phyloP scores from a whole-genome alignment of 2,797 vertebrate species.

The Acrocephalus scirpaceus region DNA sequence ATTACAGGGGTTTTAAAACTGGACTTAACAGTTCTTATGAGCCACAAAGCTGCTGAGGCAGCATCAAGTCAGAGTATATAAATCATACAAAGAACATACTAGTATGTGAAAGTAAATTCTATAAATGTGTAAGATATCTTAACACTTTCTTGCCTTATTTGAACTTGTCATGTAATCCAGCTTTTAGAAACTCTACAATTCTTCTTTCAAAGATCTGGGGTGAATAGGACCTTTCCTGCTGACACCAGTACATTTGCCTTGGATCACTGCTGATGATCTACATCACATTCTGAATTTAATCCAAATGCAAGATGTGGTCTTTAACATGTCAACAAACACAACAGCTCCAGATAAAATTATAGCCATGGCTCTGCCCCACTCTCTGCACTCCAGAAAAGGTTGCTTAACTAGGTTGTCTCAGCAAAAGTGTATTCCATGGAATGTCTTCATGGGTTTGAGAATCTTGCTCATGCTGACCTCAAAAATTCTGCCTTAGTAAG shows the following conservation, averaged over 20 bases:
- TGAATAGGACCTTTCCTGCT: neutral
- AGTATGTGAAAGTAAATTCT: neutral
- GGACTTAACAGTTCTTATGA: neutral
- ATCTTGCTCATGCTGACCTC: neutral
- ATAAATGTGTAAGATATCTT: neutral
- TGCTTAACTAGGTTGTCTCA: neutral
- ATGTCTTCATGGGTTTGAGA: neutral
- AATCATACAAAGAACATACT: neutral
- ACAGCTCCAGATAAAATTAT: neutral
- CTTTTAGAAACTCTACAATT: neutral
- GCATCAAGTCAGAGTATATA: neutral
- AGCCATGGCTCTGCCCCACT: neutral
- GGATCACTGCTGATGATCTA: neutral
- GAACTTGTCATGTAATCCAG: neutral
- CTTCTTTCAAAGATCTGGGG: neutral
- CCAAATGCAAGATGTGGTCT: neutral
- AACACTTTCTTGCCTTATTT: neutral
- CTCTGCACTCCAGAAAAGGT: neutral
- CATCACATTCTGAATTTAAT: neutral
- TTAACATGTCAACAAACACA: neutral
- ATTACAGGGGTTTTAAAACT: neutral
- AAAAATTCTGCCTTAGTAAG: neutral
- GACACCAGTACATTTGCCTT: neutral
- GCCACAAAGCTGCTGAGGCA: neutral
- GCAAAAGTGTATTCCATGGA: neutral